Base-by-base conservation (phyloP, 2,888 invertebrate genomes). In the Cordylochernes scorpioides region DNA sequence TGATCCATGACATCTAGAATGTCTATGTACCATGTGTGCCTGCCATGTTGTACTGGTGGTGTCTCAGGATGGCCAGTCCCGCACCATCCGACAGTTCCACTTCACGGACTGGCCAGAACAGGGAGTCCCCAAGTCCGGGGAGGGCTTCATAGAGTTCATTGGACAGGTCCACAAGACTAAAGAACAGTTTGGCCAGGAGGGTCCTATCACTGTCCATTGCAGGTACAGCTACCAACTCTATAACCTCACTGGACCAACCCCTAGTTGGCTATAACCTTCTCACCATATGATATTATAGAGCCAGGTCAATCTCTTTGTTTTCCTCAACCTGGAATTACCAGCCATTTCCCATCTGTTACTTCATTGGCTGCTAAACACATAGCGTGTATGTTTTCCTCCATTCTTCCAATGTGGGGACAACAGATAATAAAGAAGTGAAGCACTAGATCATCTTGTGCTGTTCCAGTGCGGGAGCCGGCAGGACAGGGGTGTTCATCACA, bases 81-180 rank as follows among this genome's bases (percentile, higher is more conserved):
- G 94, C 35, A 88, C 88, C 15, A 72, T 91, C 19, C 66, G 88
- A 29, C 88, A 91, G 55, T 91, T 91, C 63, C 88, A 84, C 50
- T 84, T 84, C 57, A 80, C 75, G 34, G 84, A 84, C 54, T 84
- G 84, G 84, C 84, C 84, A 0, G 97, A 73, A 50, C 86, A 59
- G 40, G 60, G 88, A 15, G 88, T 91, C 18, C 97, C 97, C 6
- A 88, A 88, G 54, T 82, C 80, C 22, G 91, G 88, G 1, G 97
- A 97, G 51, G 86, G 86, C 22, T 97, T 99, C 58, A 91, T 97
- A 44, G 94, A 99, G 57, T 97, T 97, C 59, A 80, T 99, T 44
- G 88, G 91, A 5, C 94, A 97, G 55, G 91, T 99, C 27, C 97
- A 99, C 60, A 94, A 94, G 59, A 97, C 97, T 29, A 97, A 99